A percentile compares a stretch with the other conserved stretches of the same genome.
Conservation (phyloP, 2,888 invertebrate genomes). For the Meloe dianella region DNA sequence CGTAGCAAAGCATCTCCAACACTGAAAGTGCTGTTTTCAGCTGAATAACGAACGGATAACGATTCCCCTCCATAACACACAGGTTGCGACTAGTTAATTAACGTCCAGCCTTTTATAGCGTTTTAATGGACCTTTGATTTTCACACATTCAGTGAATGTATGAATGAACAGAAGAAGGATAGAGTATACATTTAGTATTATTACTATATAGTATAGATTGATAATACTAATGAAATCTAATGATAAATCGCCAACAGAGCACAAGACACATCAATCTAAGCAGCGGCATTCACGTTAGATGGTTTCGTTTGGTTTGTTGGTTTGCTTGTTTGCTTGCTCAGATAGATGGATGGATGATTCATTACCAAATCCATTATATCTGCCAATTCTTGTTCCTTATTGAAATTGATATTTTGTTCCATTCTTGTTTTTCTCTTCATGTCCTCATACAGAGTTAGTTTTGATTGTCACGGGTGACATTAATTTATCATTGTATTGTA, state of each 20-base stretch:
- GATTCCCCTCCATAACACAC: background rate
- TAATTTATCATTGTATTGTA: constrained; percentile 15
- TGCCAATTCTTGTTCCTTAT: constrained; percentile 39
- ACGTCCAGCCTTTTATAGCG: background rate
- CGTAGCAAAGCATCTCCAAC: background rate
- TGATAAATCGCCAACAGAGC: constrained; percentile 39
- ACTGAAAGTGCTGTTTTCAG: background rate
- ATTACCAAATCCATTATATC: constrained; percentile 42
- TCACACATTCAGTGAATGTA: background rate
- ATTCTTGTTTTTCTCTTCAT: constrained; percentile 18
- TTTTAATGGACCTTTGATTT: constrained; percentile 8
- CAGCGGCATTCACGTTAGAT: constrained; percentile 22
- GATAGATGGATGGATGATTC: constrained; percentile 36
- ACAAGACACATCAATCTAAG: constrained; percentile 41
- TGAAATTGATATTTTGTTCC: constrained; percentile 36
- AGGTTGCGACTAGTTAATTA: constrained; percentile 11
- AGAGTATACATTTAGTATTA: constrained; percentile 24
- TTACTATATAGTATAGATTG: constrained; percentile 38
- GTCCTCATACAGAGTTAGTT: background rate
- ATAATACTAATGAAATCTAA: constrained; percentile 41
- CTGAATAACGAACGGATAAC: background rate
- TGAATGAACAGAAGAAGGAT: background rate
- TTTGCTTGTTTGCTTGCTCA: constrained; percentile 14
- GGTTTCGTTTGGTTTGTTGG: background rate
- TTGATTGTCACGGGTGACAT: constrained; percentile 8